Base-by-base conservation (phyloP, 2,888 invertebrate species). In the Dendrolimus pini region DNA sequence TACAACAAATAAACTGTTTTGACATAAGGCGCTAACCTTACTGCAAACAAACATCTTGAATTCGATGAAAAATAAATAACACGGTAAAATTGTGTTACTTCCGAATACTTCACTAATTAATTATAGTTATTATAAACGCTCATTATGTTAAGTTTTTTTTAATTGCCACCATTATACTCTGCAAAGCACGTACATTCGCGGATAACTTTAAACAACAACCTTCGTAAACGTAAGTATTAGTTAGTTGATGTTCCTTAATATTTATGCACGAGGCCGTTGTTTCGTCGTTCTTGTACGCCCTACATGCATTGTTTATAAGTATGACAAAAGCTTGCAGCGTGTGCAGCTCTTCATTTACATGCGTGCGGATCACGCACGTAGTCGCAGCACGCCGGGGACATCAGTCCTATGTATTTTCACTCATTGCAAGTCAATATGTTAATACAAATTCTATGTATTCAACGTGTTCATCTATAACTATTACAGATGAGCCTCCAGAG, bases 401-500 rank as follows among this genome's bases (percentile, higher is more conserved):
- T 77, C 74, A 76, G 75, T 82, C 78, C 74, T 77, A 69, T 63
- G 68, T 65, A 74, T 79, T 84, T 84, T 83, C 80, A 79, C 82
- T 82, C 72, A 75, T 83, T 83, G 77, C 74, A 73, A 84, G 78
- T 83, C 81, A 77, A 78, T 78, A 84, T 85, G 84, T 70, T 76
- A 81, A 84, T 75, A 68, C 62, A 30, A 61, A 69, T 65, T 72
- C 69, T 61, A 63, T 63, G 65, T 67, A 63, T 66, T 79, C 78
- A 79, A 78, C 74, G 77, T 78, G 76, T 66, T 55, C 61, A 64
- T 65, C 59, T 61, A 56, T 53, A 56, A 53, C 14, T 56, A 56
- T 54, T 14, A 53, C 10, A 58, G 41, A 30, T 42, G 54, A 14
- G 13, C 41, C 54, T 18, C 53, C 18, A 8, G 1, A 54, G 54